Percentiles rank a stretch among this genome's conserved stretches.
phyloP scores from a whole-genome alignment of 2,888 invertebrate genomes.

The Deroplatys truncata region DNA sequence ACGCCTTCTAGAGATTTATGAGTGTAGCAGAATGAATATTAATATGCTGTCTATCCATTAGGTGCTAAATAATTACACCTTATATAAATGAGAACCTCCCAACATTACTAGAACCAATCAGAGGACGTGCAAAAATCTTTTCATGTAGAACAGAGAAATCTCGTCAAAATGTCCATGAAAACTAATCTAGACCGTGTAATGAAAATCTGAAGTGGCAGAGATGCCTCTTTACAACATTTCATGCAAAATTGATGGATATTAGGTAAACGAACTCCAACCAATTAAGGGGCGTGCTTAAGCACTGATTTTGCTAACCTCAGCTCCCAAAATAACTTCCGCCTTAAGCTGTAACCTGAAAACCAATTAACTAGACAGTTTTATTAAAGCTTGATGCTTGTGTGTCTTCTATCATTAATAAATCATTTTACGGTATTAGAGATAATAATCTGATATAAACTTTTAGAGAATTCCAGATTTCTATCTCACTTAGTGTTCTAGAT shows the following conservation, averaged over 20 bases:
- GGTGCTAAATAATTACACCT: slow-evolving; percentile 5
- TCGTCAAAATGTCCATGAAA: background rate
- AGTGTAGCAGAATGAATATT: background rate
- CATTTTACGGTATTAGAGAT: too few relatives aligned
- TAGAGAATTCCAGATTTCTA: too few relatives aligned
- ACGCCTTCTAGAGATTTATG: background rate
- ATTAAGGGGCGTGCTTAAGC: background rate
- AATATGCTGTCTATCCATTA: background rate
- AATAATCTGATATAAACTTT: too few relatives aligned
- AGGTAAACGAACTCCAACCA: background rate
- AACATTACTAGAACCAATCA: background rate
- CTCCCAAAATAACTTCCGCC: background rate
- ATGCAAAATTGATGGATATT: background rate
- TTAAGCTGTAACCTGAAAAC: too few relatives aligned
- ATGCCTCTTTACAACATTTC: background rate
- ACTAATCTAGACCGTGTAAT: background rate
- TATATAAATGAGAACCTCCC: background rate
- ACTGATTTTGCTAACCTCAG: background rate
- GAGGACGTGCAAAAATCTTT: background rate
- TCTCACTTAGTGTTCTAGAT: too few relatives aligned
- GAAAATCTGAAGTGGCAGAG: background rate
- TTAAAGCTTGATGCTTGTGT: too few relatives aligned
- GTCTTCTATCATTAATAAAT: too few relatives aligned
- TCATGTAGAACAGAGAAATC: background rate
- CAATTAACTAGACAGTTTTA: too few relatives aligned